These are phyloP conservation scores for Schizothorax lantsangensis DNA, from an alignment of 2,797 vertebrate genomes.

Conservation along the genomic window DNA sequence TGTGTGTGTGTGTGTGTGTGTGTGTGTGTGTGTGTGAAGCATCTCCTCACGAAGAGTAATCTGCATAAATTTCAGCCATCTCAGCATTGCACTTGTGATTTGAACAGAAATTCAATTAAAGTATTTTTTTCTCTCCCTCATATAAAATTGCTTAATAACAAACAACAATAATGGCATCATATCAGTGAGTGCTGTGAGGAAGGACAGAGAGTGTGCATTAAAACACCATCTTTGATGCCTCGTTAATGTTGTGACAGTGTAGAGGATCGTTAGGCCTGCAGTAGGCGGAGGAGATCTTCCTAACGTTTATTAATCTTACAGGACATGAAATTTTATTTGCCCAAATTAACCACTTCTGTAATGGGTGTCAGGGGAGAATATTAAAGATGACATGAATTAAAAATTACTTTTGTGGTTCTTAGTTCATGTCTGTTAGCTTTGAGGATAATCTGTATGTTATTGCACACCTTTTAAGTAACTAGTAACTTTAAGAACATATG, in stretches of 20 bases:
- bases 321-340: constrained; percentile 72
- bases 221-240: constrained; percentile 52
- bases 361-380: background rate
- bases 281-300: constrained; percentile 36
- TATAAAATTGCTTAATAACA: constrained; percentile 54
- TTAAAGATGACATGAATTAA: background rate
- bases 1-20: background rate
- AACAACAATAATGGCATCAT: constrained; percentile 57
- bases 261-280: constrained; percentile 37
- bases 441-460: background rate
- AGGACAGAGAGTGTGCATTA: constrained; percentile 27
- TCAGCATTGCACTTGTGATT: constrained; percentile 39
- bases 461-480: background rate
- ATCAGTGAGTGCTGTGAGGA: constrained; percentile 40
- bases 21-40: background rate
- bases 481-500: background rate
- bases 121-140: constrained; percentile 28
- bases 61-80: constrained; percentile 44
- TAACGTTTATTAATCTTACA: constrained; percentile 69
- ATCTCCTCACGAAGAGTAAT: constrained; percentile 26
- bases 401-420: background rate
- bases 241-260: constrained; percentile 47
- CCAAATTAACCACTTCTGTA: constrained; percentile 69
- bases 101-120: constrained; percentile 58
- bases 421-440: background rate